Conservation (phyloP, 2,797 vertebrate species). For the Tapirus indicus region DNA sequence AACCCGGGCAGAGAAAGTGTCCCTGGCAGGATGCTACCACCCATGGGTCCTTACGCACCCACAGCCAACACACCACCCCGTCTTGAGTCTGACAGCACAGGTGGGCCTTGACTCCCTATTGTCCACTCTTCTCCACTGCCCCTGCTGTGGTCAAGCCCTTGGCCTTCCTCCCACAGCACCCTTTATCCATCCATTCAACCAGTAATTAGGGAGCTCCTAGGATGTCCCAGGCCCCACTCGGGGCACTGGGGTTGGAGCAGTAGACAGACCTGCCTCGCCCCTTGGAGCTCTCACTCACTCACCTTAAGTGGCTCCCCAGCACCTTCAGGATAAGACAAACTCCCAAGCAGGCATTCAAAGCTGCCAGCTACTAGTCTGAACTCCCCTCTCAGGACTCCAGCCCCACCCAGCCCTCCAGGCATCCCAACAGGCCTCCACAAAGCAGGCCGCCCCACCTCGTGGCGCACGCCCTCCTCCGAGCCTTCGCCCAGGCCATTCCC, state of each 20-base stretch:
- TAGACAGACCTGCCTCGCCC: rapidly evolving
- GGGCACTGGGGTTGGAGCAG: background rate
- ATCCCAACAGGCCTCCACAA: background rate
- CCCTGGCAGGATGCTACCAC: background rate
- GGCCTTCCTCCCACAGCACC: background rate
- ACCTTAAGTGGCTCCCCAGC: background rate
- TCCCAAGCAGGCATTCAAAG: rapidly evolving
- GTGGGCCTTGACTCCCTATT: rapidly evolving
- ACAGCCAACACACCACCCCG: rapidly evolving
- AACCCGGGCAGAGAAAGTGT: background rate
- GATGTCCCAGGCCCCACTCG: background rate
- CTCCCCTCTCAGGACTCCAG: background rate
- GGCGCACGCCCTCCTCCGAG: background rate
- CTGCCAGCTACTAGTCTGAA: background rate
- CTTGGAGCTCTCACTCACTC: rapidly evolving
- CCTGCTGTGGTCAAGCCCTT: background rate
- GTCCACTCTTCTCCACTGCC: no score
- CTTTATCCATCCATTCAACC: no score
- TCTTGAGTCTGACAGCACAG: background rate
- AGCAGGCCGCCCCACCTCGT: background rate
- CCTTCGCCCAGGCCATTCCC: background rate
- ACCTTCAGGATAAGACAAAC: background rate
- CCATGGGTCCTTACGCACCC: background rate
- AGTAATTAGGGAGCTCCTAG: background rate
- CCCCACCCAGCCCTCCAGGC: background rate